These are phyloP conservation scores for Corvus hawaiiensis DNA, from an alignment of 2,113 vertebrate genomes.

Conservation along the genomic window DNA sequence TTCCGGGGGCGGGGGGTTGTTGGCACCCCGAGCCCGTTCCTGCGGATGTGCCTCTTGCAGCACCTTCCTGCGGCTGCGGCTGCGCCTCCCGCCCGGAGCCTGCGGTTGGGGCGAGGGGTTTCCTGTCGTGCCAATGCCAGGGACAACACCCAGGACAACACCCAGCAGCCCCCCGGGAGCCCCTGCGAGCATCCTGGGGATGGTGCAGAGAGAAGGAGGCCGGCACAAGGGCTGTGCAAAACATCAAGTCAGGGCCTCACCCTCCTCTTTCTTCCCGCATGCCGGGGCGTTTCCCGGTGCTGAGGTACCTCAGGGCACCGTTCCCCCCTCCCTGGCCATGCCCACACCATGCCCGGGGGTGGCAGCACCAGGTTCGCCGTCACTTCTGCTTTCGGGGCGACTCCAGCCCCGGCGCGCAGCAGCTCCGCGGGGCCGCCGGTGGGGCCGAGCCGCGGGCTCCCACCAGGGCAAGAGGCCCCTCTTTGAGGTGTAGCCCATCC, in stretches of 20 bases:
- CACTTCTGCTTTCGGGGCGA: conserved; percentile 3
- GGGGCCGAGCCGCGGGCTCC: neutral
- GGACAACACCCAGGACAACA: neutral
- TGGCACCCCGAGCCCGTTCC: neutral
- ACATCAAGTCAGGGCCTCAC: rapidly evolving
- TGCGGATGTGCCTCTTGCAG: conserved; percentile 45
- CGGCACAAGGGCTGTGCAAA: rapidly evolving
- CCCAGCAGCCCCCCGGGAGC: neutral
- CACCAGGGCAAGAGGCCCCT: too few relatives aligned
- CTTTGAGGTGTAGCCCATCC: neutral
- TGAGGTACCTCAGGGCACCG: neutral
- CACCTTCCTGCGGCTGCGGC: conserved; percentile 26
- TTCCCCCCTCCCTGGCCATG: neutral
- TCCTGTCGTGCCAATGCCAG: neutral
- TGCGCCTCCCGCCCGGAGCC: neutral
- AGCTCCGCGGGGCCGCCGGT: neutral
- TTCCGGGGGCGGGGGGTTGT: neutral
- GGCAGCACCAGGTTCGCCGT: neutral
- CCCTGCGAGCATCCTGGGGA: neutral
- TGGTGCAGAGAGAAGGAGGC: rapidly evolving
- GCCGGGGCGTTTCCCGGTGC: rapidly evolving
- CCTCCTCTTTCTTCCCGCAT: neutral
- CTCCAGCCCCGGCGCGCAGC: neutral
- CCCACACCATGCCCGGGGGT: neutral
- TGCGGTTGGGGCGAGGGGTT: neutral